These are phyloP conservation scores for Drosophila incognita DNA, from an alignment of 2,888 invertebrate genomes.

Conservation along the genomic window DNA sequence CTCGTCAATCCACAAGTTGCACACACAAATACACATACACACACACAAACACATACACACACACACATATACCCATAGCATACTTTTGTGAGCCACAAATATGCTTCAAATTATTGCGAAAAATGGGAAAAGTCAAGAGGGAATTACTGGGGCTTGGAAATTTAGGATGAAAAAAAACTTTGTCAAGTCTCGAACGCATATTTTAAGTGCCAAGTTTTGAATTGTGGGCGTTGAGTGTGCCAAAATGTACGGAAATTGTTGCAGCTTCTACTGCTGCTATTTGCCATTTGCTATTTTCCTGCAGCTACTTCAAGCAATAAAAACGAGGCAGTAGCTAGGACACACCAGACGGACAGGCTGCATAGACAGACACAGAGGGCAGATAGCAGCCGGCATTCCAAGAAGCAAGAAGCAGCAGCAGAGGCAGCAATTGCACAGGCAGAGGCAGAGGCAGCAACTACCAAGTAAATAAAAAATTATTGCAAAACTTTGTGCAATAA, in stretches of 20 bases:
- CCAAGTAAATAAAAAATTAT: constrained; percentile 77
- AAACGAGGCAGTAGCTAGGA: constrained; percentile 36
- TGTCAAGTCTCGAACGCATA: constrained; percentile 58
- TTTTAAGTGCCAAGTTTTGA: constrained; percentile 75
- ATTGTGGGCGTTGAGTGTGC: constrained; percentile 60
- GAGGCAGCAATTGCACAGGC: constrained; percentile 5
- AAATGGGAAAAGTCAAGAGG: constrained; percentile 7
- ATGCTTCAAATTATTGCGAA: constrained; percentile 54
- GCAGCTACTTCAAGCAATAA: constrained; percentile 66
- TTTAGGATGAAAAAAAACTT: constrained; percentile 30
- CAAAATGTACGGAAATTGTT: constrained; percentile 69
- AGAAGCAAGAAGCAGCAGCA: constrained; percentile 16
- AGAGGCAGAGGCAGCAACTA: constrained; percentile 19
- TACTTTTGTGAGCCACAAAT: constrained; percentile 56
- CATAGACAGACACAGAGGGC: constrained; percentile 13
- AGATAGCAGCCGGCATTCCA: constrained; percentile 35
- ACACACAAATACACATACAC: not conserved
- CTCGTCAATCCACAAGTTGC: constrained; percentile 40
- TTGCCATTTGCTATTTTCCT: constrained; percentile 60
- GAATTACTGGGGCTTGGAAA: constrained; percentile 2
- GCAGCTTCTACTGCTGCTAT: constrained; percentile 58
- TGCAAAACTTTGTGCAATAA: constrained; percentile 77
- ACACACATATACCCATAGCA: constrained; percentile 27
- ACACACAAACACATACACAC: not conserved
- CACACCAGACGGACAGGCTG: constrained; percentile 18